Evolutionary conservation across 2,797 vertebrate species (phyloP).

Genomic region (Tamandua tetradactyla): DNA sequence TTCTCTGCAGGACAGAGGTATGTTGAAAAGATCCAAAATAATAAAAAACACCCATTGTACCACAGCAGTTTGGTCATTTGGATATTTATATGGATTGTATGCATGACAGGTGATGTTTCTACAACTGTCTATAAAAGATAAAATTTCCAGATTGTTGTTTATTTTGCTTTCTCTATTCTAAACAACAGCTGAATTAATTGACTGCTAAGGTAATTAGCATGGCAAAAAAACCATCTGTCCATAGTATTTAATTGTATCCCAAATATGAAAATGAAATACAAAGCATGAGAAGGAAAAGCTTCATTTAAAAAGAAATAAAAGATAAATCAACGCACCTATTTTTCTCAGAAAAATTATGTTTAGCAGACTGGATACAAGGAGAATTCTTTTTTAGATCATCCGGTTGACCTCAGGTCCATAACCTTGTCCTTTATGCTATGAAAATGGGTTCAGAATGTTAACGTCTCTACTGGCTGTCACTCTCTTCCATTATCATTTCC

Average conservation of each 20-base stretch:
- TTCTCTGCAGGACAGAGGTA: not conserved
- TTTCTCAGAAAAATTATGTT: slow-evolving; percentile 40
- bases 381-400: not conserved
- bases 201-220: slow-evolving; percentile 74
- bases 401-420: not conserved
- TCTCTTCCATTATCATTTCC: not conserved
- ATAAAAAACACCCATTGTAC: not conserved
- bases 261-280: slow-evolving; percentile 67
- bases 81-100: slow-evolving; percentile 30
- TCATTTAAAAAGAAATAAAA: slow-evolving; percentile 24
- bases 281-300: slow-evolving; percentile 65
- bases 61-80: not conserved
- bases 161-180: slow-evolving; percentile 50
- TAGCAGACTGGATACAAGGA: not conserved
- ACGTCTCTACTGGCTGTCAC: fast-evolving
- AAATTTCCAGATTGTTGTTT: slow-evolving; percentile 34
- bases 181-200: slow-evolving; percentile 76
- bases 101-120: slow-evolving; percentile 26
- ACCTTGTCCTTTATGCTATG: not conserved
- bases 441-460: not conserved
- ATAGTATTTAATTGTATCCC: slow-evolving; percentile 59
- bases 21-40: not conserved
- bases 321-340: slow-evolving; percentile 2
- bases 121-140: not conserved
- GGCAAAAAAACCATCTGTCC: slow-evolving; percentile 81